These are phyloP conservation scores for Gila orcuttii DNA, from an alignment of 2,113 vertebrate genomes.

Conservation along the genomic window DNA sequence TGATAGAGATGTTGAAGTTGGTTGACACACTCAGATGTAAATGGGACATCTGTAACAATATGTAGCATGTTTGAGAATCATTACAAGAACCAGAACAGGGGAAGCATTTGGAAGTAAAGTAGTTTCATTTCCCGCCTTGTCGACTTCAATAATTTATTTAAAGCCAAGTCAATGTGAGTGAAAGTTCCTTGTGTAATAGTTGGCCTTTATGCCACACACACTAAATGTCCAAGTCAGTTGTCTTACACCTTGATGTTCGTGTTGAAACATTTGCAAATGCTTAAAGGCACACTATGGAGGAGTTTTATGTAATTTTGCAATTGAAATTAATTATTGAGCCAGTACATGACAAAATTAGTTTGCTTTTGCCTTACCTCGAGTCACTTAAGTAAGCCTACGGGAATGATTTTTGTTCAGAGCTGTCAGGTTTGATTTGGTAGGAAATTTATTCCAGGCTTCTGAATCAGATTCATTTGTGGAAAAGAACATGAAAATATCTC, in stretches of 20 bases:
- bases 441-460: background rate
- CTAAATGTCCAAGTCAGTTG: background rate
- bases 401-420: background rate
- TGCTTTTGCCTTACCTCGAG: background rate
- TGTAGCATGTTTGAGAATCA: conserved; percentile 27
- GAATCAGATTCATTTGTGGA: background rate
- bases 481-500: background rate
- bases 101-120: conserved; percentile 33
- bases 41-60: background rate
- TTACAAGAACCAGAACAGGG: conserved; percentile 20
- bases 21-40: background rate
- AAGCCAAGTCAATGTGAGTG: conserved; percentile 28
- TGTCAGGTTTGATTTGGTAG: background rate
- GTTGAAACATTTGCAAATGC: background rate
- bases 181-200: conserved; percentile 3
- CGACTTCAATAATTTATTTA: conserved; percentile 32
- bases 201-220: background rate
- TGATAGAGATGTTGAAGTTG: background rate
- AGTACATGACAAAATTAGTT: conserved; percentile 1
- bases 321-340: background rate
- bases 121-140: conserved; percentile 35
- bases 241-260: background rate
- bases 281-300: background rate
- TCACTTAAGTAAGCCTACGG: background rate
- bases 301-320: background rate